A percentile compares a stretch with the other conserved stretches of the same genome.
Evolutionary conservation across 2,888 invertebrate species (phyloP).

Genomic region (Drosophila percnosoma): DNA sequence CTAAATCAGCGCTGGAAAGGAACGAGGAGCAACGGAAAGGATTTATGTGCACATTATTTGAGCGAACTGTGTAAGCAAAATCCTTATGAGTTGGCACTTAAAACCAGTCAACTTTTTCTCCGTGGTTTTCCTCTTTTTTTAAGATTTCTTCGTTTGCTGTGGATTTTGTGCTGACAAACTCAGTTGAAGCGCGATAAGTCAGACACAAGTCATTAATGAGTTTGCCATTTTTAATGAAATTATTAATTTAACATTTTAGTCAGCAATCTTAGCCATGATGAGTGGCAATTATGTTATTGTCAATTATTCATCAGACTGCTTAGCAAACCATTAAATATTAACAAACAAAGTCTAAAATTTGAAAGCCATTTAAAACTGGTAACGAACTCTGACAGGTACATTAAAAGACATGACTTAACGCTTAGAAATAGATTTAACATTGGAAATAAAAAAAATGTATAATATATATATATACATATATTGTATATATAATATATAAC

Average conservation of each 20-base stretch:
- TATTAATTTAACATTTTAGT: not conserved
- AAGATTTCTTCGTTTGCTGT: not conserved
- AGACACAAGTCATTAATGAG: not conserved
- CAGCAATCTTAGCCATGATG: not conserved
- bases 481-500: too few relatives aligned
- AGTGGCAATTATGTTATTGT: not conserved
- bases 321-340: not conserved
- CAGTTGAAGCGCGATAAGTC: not conserved
- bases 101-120: constrained; percentile 32
- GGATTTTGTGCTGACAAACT: not conserved
- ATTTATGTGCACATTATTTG: constrained; percentile 70
- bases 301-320: not conserved
- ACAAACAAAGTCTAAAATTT: not conserved
- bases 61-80: constrained; percentile 44
- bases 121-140: not conserved
- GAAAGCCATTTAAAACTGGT: not conserved
- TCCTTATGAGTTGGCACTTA: constrained; percentile 68
- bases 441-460: not conserved
- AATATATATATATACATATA: too few relatives aligned
- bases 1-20: constrained; percentile 44
- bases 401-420: not conserved
- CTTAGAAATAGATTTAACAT: not conserved
- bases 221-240: not conserved
- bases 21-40: constrained; percentile 23
- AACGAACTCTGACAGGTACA: not conserved